phyloP scores from a whole-genome alignment of 2,113 vertebrate species.

The Dasyprocta punctata region DNA sequence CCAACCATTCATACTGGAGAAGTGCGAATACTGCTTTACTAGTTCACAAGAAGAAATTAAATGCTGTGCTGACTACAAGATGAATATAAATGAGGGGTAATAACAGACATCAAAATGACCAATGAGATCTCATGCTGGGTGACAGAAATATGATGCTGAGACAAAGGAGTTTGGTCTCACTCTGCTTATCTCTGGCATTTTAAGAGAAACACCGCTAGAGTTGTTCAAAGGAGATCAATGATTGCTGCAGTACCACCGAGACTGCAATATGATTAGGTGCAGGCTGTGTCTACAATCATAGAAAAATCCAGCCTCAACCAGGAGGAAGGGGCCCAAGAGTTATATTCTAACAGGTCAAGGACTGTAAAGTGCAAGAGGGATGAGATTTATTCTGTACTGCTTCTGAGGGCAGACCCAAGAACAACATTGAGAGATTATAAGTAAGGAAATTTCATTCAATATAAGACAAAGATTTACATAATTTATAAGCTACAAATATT shows the following conservation, averaged over 20 bases:
- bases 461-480: background rate
- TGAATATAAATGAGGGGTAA: background rate
- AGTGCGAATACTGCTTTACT: background rate
- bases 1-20: background rate
- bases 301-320: background rate
- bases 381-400: background rate
- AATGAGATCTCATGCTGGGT: background rate
- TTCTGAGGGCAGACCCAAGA: background rate
- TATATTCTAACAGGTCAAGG: background rate
- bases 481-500: background rate
- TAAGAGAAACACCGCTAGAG: background rate
- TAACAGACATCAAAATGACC: background rate
- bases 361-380: background rate
- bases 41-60: background rate
- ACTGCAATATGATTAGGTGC: background rate
- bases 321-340: background rate
- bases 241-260: background rate
- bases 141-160: background rate
- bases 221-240: background rate
- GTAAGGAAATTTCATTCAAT: background rate
- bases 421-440: background rate
- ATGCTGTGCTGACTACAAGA: background rate
- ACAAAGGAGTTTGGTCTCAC: background rate
- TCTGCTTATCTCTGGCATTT: conserved; percentile 52
- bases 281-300: background rate